Conservation (phyloP, 2,113 vertebrate species). For the Datnioides undecimradiatus region DNA sequence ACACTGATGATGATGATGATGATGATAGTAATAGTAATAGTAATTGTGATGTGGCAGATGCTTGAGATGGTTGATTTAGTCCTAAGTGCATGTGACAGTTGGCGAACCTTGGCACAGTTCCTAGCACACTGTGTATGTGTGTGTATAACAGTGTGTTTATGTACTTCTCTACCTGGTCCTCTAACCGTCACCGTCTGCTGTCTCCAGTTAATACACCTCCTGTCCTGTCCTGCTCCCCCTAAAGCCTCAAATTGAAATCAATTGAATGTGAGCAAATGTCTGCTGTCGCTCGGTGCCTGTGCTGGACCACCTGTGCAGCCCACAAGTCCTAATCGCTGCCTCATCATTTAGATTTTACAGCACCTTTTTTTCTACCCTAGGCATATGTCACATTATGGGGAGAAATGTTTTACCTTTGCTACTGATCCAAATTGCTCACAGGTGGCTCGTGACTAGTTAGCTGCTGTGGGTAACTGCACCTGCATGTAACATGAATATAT, state of each 20-base stretch:
- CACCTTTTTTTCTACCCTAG: neutral
- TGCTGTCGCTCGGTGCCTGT: constrained; percentile 19
- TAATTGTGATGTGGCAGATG: constrained; percentile 12
- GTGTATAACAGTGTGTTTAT: neutral
- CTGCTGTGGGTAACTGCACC: neutral
- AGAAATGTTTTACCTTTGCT: neutral
- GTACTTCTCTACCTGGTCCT: constrained; percentile 21
- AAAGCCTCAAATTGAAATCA: constrained; percentile 70
- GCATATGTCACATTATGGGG: constrained; percentile 12
- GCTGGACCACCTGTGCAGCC: constrained; percentile 33
- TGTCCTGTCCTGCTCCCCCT: constrained; percentile 59
- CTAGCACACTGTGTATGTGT: constrained; percentile 37
- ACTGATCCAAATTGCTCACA: neutral
- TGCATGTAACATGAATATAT: no score
- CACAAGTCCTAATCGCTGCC: neutral
- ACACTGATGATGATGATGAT: constrained; percentile 30
- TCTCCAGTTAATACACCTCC: constrained; percentile 66
- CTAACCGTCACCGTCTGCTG: constrained; percentile 54
- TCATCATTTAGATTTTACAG: neutral
- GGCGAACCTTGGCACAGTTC: constrained; percentile 67
- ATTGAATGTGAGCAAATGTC: constrained; percentile 73
- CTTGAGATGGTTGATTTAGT: constrained; percentile 29
- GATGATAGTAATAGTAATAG: constrained; percentile 3
- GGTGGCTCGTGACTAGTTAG: neutral
- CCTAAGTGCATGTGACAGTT: constrained; percentile 70